Conservation (phyloP, 2,797 vertebrate genomes). For the Darevskia mixta region DNA sequence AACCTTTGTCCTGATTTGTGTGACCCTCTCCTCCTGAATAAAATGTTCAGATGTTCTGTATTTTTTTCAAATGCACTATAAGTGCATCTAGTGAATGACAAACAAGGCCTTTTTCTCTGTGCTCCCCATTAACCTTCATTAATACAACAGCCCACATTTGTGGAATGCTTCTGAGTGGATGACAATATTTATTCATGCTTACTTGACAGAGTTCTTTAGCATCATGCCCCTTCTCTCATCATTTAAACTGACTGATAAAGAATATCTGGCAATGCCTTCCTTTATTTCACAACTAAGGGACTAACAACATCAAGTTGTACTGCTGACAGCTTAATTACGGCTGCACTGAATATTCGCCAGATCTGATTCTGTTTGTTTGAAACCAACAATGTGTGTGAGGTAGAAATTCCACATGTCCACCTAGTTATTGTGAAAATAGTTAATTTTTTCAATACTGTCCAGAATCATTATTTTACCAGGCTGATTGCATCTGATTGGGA, state of each 20-base stretch:
- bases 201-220: constrained; percentile 22
- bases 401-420: not conserved
- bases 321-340: constrained; percentile 20
- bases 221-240: constrained; percentile 15
- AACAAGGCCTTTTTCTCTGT: constrained; percentile 9
- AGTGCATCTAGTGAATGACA: not conserved
- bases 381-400: not conserved
- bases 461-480: not conserved
- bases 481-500: too few relatives aligned
- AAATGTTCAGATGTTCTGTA: constrained; percentile 2
- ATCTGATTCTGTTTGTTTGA: not conserved
- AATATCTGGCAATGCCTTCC: not conserved
- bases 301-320: constrained; percentile 2
- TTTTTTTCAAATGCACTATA: constrained; percentile 9
- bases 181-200: constrained; percentile 34
- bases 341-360: not conserved
- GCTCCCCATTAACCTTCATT: constrained; percentile 12
- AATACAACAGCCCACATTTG: constrained; percentile 6
- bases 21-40: constrained; percentile 2
- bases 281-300: constrained; percentile 14
- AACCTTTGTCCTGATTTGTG: constrained; percentile 26
- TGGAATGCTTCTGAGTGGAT: not conserved
- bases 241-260: constrained; percentile 29
- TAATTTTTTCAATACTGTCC: not conserved
- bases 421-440: not conserved